phyloP scores from a whole-genome alignment of 2,797 vertebrate species.

The Nyctalus aviator region DNA sequence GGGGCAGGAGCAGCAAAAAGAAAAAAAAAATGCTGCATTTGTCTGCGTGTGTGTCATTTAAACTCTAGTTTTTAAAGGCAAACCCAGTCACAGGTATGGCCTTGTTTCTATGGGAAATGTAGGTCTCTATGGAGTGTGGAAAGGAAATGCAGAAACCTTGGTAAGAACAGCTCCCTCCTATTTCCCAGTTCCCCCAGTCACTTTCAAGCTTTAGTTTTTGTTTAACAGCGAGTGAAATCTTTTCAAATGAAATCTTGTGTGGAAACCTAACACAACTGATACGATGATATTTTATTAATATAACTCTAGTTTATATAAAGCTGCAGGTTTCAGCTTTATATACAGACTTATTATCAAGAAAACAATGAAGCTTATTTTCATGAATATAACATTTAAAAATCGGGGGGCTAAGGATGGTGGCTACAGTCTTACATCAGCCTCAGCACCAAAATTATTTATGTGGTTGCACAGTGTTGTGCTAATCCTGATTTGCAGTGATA shows the following conservation, averaged over 20 bases:
- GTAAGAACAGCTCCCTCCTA: background rate
- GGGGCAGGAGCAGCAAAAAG: background rate
- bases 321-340: background rate
- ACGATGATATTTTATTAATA: background rate
- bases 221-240: background rate
- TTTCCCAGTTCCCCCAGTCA: background rate
- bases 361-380: slow-evolving; percentile 5
- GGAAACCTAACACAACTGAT: background rate
- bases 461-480: background rate
- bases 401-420: background rate
- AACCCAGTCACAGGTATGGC: background rate
- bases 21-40: background rate
- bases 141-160: background rate
- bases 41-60: background rate
- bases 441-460: background rate
- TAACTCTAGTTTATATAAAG: background rate
- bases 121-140: background rate
- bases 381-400: slow-evolving; percentile 10
- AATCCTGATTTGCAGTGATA: slow-evolving; percentile 45
- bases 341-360: slow-evolving; percentile 22
- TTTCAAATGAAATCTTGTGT: slow-evolving; percentile 40
- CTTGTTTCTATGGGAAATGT: background rate
- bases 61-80: background rate
- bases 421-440: background rate
- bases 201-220: background rate